These are phyloP conservation scores for Poicephalus meyeri DNA, from an alignment of 2,113 vertebrate genomes.

Conservation along the genomic window DNA sequence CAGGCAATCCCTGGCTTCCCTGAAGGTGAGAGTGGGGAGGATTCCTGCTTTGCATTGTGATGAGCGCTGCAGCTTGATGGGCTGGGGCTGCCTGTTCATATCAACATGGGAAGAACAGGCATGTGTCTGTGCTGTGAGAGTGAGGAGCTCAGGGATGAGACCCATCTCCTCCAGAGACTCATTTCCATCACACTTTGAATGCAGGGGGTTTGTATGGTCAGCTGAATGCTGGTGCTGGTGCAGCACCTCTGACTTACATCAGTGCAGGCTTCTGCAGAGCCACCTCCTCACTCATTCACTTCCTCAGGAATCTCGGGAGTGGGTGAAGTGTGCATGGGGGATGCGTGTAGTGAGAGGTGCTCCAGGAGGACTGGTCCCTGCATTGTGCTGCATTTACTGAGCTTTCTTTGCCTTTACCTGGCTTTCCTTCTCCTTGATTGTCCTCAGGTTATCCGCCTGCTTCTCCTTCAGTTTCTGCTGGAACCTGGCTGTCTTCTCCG, in stretches of 20 bases:
- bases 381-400: background rate
- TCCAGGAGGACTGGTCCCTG: background rate
- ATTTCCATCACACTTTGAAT: background rate
- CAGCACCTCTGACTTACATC: background rate
- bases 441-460: slow-evolving; percentile 83
- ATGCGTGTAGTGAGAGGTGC: background rate
- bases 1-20: background rate
- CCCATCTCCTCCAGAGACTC: no score
- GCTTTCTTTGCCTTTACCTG: slow-evolving; percentile 75
- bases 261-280: background rate
- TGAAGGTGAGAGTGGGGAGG: background rate
- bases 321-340: background rate
- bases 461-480: slow-evolving; percentile 87
- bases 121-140: background rate
- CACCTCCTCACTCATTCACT: background rate
- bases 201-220: fast-evolving
- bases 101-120: background rate
- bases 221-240: background rate
- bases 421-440: slow-evolving; percentile 82
- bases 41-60: background rate
- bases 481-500: slow-evolving; percentile 70
- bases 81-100: background rate
- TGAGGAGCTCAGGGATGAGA: background rate
- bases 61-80: no score
- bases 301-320: fast-evolving